phyloP scores from a whole-genome alignment of 2,797 vertebrate species.

The Jordanella pulchra region DNA sequence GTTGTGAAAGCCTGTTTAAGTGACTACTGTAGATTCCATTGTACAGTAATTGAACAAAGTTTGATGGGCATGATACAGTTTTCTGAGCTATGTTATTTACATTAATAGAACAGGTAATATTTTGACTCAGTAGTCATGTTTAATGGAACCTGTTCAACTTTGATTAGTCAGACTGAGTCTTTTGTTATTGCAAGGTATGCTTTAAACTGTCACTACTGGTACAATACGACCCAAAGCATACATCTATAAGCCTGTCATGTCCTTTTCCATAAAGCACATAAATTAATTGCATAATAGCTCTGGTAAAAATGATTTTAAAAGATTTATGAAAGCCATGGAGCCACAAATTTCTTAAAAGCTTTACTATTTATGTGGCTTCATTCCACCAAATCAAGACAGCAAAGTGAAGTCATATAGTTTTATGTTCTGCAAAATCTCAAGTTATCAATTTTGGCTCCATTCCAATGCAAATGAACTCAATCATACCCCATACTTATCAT shows the following conservation, averaged over 20 bases:
- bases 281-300: not conserved
- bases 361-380: conserved; percentile 8
- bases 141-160: not conserved
- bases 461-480: conserved; percentile 29
- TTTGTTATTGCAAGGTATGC: not conserved
- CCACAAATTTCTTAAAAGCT: not conserved
- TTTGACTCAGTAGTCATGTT: not conserved
- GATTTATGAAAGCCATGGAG: not conserved
- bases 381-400: conserved; percentile 12
- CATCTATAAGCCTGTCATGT: not conserved
- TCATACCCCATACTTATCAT: conserved; percentile 2
- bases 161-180: not conserved
- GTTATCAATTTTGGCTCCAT: conserved; percentile 13
- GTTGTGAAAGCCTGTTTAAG: not conserved
- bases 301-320: not conserved
- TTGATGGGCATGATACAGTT: not conserved
- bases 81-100: not conserved
- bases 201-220: not conserved
- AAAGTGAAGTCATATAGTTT: conserved; percentile 13
- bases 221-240: not conserved
- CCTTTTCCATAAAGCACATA: not conserved
- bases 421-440: conserved; percentile 28
- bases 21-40: not conserved
- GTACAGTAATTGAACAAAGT: not conserved
- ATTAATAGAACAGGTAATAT: not conserved